Evolutionary conservation across 1,140 invertebrate species (phyloP).

Genomic region (Paraescarpia echinospica): DNA sequence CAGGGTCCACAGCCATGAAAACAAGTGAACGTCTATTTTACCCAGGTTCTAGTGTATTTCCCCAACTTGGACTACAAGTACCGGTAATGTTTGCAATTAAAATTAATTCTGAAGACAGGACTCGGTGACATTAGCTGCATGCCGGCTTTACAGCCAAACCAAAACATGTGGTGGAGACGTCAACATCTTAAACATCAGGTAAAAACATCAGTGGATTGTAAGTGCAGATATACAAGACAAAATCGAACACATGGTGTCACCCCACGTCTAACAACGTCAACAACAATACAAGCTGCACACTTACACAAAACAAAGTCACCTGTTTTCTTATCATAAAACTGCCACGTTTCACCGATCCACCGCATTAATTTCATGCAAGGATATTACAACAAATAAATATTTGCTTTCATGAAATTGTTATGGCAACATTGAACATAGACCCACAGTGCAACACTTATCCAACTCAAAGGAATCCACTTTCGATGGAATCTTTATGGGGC

Average conservation of each 20-base stretch:
- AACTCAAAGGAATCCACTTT: neutral
- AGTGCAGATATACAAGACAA: neutral
- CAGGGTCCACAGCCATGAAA: no score
- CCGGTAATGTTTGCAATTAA: no score
- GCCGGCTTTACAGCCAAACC: no score
- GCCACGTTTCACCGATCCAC: neutral
- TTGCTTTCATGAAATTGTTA: neutral
- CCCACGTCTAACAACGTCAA: neutral
- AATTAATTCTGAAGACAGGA: no score
- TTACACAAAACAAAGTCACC: neutral
- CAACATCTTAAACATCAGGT: neutral
- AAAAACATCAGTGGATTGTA: neutral
- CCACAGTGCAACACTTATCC: neutral
- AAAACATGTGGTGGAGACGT: neutral
- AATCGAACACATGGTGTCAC: neutral
- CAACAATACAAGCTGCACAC: neutral
- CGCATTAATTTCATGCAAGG: neutral
- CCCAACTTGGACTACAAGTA: no score
- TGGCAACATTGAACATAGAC: neutral
- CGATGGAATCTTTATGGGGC: neutral
- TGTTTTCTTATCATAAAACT: neutral
- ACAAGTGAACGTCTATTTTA: no score
- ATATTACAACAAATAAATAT: neutral
- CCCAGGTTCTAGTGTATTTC: no score
- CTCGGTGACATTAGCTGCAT: no score